phyloP scores from a whole-genome alignment of 2,113 vertebrate genomes.

The Atherinomorus stipes region DNA sequence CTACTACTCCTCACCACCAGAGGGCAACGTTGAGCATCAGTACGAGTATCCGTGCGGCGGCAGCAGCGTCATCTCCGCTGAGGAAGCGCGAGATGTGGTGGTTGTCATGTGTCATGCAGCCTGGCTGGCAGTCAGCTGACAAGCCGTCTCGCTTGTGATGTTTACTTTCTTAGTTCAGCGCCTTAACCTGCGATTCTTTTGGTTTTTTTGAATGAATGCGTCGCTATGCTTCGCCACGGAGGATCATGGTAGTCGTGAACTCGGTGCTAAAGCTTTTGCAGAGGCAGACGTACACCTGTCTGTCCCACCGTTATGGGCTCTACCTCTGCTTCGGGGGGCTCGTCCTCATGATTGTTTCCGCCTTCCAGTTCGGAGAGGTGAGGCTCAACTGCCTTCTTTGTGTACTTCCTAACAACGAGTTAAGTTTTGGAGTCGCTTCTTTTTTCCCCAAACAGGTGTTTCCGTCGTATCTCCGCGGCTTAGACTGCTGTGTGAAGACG shows the following conservation, averaged over 20 bases:
- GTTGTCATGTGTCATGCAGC: conserved; percentile 54
- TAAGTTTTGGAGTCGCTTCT: not conserved
- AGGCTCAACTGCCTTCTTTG: conserved; percentile 54
- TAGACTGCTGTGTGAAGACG: not conserved
- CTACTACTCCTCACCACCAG: conserved; percentile 40
- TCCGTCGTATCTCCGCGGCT: not conserved
- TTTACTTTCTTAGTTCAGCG: conserved; percentile 33
- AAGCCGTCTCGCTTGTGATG: conserved; percentile 29
- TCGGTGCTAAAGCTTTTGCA: conserved; percentile 92
- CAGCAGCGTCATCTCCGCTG: conserved; percentile 7
- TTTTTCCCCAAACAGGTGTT: not conserved
- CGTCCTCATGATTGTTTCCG: conserved; percentile 96
- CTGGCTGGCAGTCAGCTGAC: conserved; percentile 66
- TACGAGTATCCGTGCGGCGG: not conserved
- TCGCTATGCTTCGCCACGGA: conserved; percentile 68
- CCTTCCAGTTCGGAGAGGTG: conserved; percentile 98
- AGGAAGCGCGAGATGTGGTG: conserved; percentile 50
- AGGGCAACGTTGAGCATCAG: conserved; percentile 9
- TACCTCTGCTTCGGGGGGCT: conserved; percentile 96
- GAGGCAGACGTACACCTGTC: conserved; percentile 96
- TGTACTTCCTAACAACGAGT: not conserved
- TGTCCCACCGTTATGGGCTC: conserved; percentile 95
- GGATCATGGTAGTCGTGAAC: conserved; percentile 89
- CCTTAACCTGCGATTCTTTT: not conserved
- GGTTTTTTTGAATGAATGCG: conserved; percentile 65